Percentiles rank a stretch among this genome's conserved stretches.
Evolutionary conservation across 2,888 invertebrate genomes (phyloP).

Genomic region (Ernsta delagoae): DNA sequence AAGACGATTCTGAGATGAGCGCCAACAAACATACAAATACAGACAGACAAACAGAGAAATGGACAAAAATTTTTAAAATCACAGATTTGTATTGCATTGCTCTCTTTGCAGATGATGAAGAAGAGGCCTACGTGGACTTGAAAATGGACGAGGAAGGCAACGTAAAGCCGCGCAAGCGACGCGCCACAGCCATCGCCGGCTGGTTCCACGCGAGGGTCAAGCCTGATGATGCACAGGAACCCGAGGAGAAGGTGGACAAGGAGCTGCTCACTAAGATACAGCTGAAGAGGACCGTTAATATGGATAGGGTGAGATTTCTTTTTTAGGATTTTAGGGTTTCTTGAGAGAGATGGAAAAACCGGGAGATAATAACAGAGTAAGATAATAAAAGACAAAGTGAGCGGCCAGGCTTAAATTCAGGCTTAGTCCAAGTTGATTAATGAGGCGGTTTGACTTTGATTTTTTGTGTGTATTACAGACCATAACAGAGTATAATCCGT

Average conservation of each 20-base stretch:
- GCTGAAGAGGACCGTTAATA: slow-evolving; percentile 70
- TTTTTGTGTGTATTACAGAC: slow-evolving; percentile 51
- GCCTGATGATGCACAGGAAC: slow-evolving; percentile 42
- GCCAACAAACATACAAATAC: no score
- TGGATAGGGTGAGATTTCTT: slow-evolving; percentile 61
- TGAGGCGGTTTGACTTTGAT: no score
- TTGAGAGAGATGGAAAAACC: no score
- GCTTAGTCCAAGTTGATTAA: no score
- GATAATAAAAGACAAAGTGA: no score
- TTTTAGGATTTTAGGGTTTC: not conserved
- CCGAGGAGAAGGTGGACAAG: slow-evolving; percentile 53
- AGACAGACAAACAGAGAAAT: no score
- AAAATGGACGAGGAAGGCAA: slow-evolving; percentile 74
- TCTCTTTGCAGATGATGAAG: slow-evolving; percentile 61
- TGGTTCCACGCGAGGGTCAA: slow-evolving; percentile 73
- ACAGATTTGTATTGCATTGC: no score
- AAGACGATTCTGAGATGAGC: no score
- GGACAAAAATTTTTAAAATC: no score
- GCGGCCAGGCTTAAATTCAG: no score
- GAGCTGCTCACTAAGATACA: slow-evolving; percentile 66
- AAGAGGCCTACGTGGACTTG: slow-evolving; percentile 73
- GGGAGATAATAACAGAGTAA: no score
- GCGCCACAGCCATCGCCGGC: slow-evolving; percentile 47
- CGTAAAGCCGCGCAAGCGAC: slow-evolving; percentile 65
- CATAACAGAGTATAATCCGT: slow-evolving; percentile 86